These are phyloP conservation scores for Phengaris alcon DNA, from an alignment of 2,888 invertebrate species.

Conservation along the genomic window DNA sequence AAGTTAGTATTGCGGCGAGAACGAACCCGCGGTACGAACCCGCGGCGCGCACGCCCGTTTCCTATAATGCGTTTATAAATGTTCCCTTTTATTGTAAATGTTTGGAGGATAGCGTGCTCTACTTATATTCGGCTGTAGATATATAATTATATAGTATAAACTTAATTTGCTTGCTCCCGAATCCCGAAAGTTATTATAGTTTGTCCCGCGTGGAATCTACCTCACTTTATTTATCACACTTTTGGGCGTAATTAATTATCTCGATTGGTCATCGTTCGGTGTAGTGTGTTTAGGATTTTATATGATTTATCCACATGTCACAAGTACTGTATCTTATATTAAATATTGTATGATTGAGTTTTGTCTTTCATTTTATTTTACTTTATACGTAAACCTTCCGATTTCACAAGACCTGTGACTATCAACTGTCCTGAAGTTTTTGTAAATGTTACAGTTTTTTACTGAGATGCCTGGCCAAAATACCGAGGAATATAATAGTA, in stretches of 20 bases:
- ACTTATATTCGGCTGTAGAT: conserved; percentile 76
- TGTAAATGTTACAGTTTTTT: too few relatives aligned
- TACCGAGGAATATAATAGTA: too few relatives aligned
- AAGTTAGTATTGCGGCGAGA: conserved; percentile 59
- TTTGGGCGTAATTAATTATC: conserved; percentile 54
- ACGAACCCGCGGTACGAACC: conserved; percentile 50
- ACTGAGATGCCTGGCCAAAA: too few relatives aligned
- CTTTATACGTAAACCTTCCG: too few relatives aligned
- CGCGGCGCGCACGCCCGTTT: conserved; percentile 56
- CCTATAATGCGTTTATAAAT: conserved; percentile 57
- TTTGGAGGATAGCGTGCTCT: conserved; percentile 73
- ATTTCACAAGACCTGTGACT: too few relatives aligned
- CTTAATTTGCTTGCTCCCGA: conserved; percentile 71
- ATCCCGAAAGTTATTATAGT: conserved; percentile 70
- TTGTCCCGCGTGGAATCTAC: conserved; percentile 74
- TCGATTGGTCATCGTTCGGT: conserved; percentile 67
- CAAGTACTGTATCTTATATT: conserved; percentile 79
- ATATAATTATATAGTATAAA: conserved; percentile 80
- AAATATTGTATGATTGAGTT: conserved; percentile 79
- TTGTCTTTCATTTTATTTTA: conserved; percentile 59
- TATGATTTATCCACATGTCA: conserved; percentile 75
- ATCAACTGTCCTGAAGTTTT: too few relatives aligned
- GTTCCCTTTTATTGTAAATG: conserved; percentile 78
- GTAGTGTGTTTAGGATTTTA: conserved; percentile 67
- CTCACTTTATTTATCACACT: conserved; percentile 78